These are phyloP conservation scores for Bambusicola thoracicus DNA, from an alignment of 2,113 vertebrate species.

Conservation along the genomic window DNA sequence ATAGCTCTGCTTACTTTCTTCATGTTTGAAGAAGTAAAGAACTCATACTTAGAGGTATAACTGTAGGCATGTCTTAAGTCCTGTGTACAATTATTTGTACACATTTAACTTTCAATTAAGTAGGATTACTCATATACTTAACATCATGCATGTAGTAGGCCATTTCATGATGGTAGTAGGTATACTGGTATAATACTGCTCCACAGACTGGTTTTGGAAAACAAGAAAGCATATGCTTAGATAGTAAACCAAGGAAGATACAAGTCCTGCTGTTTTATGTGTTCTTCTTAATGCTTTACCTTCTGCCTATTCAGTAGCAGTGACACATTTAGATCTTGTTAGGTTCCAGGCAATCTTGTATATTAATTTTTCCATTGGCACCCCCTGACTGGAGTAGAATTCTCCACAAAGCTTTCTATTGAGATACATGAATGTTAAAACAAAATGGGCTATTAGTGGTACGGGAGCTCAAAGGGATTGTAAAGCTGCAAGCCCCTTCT, in stretches of 20 bases:
- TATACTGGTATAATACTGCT: background rate
- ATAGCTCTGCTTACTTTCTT: background rate
- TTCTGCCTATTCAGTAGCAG: background rate
- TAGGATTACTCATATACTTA: background rate
- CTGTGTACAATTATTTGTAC: background rate
- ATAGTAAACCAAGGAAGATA: background rate
- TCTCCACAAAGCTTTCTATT: background rate
- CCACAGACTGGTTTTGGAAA: background rate
- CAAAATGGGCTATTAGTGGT: background rate
- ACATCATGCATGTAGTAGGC: background rate
- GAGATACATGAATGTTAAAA: background rate
- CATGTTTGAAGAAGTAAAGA: background rate
- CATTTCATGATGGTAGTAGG: background rate
- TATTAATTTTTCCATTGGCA: background rate
- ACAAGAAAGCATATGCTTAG: background rate
- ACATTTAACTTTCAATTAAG: background rate
- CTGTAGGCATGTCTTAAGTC: background rate
- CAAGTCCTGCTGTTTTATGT: background rate
- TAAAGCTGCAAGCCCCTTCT: constrained; percentile 1
- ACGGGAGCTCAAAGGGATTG: background rate
- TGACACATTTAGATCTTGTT: background rate
- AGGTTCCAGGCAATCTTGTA: background rate
- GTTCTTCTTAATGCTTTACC: background rate
- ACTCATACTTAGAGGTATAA: background rate
- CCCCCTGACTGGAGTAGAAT: background rate